Percentiles rank a stretch among this genome's conserved stretches.
phyloP scores from a whole-genome alignment of 2,113 vertebrate genomes.

The Alosa alosa region DNA sequence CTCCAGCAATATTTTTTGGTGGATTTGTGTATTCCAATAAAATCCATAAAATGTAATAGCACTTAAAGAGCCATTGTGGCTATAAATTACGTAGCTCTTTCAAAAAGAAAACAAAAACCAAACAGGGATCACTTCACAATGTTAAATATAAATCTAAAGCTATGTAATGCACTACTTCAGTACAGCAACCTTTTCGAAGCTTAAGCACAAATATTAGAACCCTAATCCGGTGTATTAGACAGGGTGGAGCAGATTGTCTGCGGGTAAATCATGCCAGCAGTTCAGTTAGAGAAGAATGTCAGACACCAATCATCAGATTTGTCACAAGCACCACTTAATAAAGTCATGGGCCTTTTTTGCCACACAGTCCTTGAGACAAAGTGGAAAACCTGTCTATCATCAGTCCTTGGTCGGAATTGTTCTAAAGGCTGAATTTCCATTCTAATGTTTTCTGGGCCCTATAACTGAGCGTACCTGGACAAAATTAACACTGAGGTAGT shows the following conservation, averaged over 20 bases:
- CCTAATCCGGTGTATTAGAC: slow-evolving; percentile 46
- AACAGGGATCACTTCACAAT: not conserved
- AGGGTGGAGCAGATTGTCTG: slow-evolving; percentile 57
- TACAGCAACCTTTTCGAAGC: slow-evolving; percentile 22
- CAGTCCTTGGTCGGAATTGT: slow-evolving; percentile 11
- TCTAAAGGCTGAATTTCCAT: slow-evolving; percentile 20
- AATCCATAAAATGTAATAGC: not conserved
- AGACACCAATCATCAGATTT: slow-evolving; percentile 37
- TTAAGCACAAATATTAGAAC: slow-evolving; percentile 47
- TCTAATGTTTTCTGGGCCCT: not conserved
- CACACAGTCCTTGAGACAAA: slow-evolving; percentile 33
- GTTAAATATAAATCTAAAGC: slow-evolving; percentile 18
- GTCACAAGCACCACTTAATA: slow-evolving; percentile 35
- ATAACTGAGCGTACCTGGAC: slow-evolving; percentile 28
- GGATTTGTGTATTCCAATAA: not conserved
- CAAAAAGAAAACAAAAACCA: slow-evolving; percentile 4
- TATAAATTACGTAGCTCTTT: not conserved
- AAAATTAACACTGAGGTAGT: slow-evolving; percentile 16
- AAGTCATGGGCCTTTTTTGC: slow-evolving; percentile 2
- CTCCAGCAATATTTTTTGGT: not conserved
- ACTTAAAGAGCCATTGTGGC: not conserved
- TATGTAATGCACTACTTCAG: slow-evolving; percentile 25
- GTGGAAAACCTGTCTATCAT: slow-evolving; percentile 33
- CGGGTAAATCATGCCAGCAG: slow-evolving; percentile 53
- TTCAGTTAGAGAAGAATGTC: slow-evolving; percentile 47